phyloP scores from a whole-genome alignment of 2,797 vertebrate genomes.

The Holocentrus rufus region DNA sequence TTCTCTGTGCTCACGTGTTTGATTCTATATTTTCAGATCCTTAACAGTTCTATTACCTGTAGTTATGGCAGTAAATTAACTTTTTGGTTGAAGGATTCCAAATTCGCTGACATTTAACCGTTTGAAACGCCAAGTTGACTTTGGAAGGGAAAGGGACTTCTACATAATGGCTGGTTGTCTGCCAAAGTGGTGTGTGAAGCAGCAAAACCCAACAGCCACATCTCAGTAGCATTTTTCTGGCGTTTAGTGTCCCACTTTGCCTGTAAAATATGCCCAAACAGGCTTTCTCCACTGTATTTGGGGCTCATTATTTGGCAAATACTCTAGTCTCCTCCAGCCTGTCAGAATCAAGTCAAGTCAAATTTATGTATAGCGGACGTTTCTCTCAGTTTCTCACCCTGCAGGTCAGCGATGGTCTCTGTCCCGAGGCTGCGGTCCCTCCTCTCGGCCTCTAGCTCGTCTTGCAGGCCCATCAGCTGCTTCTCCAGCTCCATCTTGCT shows the following conservation, averaged over 20 bases:
- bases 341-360: too few species aligned
- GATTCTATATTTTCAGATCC: not conserved
- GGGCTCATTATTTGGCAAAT: not conserved
- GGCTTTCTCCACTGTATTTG: not conserved
- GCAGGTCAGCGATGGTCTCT: constrained; percentile 91
- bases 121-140: constrained; percentile 22
- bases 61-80: constrained; percentile 2
- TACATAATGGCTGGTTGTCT: constrained; percentile 17
- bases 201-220: constrained; percentile 22
- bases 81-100: not conserved
- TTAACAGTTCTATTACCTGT: constrained; percentile 5
- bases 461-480: constrained; percentile 88
- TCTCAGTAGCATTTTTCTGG: constrained; percentile 19
- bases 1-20: constrained; percentile 3
- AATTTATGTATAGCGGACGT: not conserved
- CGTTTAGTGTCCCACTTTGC: not conserved
- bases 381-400: constrained; percentile 82
- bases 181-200: constrained; percentile 7
- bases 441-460: constrained; percentile 90
- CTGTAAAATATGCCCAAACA: not conserved
- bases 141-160: not conserved
- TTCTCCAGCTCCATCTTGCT: constrained; percentile 90
- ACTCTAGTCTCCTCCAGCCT: not conserved
- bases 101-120: not conserved
- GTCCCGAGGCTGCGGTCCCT: constrained; percentile 85